Evolutionary conservation across 2,888 invertebrate genomes (phyloP).

Genomic region (Parthenolecanium corni): DNA sequence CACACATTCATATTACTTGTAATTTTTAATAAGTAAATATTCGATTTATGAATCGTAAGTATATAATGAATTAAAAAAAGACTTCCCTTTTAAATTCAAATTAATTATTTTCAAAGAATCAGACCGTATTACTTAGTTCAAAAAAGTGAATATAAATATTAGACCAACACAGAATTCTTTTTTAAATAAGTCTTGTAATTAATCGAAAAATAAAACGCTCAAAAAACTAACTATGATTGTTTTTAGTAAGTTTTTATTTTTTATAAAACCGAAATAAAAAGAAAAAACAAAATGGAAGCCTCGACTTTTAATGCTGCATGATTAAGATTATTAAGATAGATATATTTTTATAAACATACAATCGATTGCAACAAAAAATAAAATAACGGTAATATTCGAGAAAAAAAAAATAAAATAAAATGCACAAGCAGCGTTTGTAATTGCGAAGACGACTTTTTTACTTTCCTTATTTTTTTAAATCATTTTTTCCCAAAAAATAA

Average conservation of each 20-base stretch:
- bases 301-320: too few species aligned
- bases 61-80: neutral
- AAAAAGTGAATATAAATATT: neutral
- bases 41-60: conserved; percentile 1
- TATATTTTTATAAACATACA: neutral
- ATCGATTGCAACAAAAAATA: conserved; percentile 2
- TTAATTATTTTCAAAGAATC: neutral
- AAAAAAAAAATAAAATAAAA: conserved; percentile 3
- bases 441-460: neutral
- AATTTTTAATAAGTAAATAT: neutral
- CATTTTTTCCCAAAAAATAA: neutral
- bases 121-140: neutral
- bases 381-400: neutral
- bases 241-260: too few species aligned
- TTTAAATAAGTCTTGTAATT: too few species aligned
- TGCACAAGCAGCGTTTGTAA: conserved; percentile 2
- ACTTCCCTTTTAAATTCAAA: neutral
- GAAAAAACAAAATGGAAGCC: too few species aligned
- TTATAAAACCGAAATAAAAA: too few species aligned
- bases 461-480: neutral
- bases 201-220: too few species aligned
- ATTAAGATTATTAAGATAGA: too few species aligned
- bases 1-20: neutral
- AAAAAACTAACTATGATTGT: too few species aligned
- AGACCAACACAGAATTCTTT: neutral